Evolutionary conservation across 1,140 invertebrate species (phyloP).

Genomic region (Phymorhynchus buccinoides): DNA sequence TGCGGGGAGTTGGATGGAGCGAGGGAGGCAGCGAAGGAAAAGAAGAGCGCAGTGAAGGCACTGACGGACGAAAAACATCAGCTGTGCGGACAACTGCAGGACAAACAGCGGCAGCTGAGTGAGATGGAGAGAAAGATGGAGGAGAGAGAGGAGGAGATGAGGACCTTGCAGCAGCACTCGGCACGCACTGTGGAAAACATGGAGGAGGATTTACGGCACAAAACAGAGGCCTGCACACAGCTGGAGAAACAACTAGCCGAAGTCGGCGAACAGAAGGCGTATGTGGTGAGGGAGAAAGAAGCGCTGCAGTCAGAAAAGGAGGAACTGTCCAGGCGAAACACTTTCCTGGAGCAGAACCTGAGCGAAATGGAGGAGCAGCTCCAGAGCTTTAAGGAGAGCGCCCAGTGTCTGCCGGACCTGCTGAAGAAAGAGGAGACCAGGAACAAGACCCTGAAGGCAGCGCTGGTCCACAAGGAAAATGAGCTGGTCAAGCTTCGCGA

Average conservation of each 20-base stretch:
- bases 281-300: slow-evolving; percentile 19
- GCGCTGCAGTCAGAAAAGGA: slow-evolving; percentile 13
- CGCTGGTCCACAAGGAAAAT: slow-evolving; percentile 48
- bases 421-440: slow-evolving; percentile 30
- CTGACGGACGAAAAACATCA: slow-evolving; percentile 4
- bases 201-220: neutral
- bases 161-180: neutral
- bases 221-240: neutral
- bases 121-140: slow-evolving; percentile 19
- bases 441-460: slow-evolving; percentile 34
- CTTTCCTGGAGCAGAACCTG: slow-evolving; percentile 30
- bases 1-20: neutral
- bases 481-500: slow-evolving; percentile 22
- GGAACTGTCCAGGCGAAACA: slow-evolving; percentile 30
- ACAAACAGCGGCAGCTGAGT: neutral
- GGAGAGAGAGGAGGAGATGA: slow-evolving; percentile 24
- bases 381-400: slow-evolving; percentile 28
- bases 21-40: neutral
- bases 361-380: slow-evolving; percentile 28
- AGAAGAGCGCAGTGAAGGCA: slow-evolving; percentile 10
- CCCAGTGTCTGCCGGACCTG: neutral
- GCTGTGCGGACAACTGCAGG: neutral
- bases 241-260: neutral
- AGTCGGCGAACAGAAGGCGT: slow-evolving; percentile 19
- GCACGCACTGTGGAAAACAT: neutral